Percentiles rank a stretch among this genome's conserved stretches.
phyloP scores from a whole-genome alignment of 2,113 vertebrate genomes.

The Ranitomeya imitator region DNA sequence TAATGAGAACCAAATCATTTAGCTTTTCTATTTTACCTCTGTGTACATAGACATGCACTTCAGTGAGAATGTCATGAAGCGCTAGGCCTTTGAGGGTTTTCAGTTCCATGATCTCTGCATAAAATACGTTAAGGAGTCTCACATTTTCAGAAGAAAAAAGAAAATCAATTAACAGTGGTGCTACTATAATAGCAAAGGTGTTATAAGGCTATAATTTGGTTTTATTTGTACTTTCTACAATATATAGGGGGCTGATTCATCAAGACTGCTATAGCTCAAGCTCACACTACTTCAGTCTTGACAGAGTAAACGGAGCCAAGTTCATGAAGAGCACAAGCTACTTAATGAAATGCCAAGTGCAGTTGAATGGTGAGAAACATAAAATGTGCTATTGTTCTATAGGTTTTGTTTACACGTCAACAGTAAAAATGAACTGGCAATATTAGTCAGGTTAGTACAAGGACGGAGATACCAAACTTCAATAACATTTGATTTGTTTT shows the following conservation, averaged over 20 bases:
- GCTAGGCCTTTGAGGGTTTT: constrained; percentile 95
- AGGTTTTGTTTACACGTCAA: too few relatives aligned
- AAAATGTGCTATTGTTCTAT: too few relatives aligned
- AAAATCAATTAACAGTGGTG: background rate
- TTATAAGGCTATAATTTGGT: background rate
- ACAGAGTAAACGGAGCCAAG: too few relatives aligned
- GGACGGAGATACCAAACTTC: too few relatives aligned
- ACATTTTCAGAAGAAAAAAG: background rate
- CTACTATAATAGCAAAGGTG: background rate
- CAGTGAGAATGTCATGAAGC: constrained; percentile 91
- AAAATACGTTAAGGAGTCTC: constrained; percentile 10
- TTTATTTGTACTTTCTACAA: background rate
- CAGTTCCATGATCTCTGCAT: constrained; percentile 84
- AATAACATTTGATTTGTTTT: too few relatives aligned
- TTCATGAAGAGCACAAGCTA: too few relatives aligned
- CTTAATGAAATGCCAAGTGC: too few relatives aligned
- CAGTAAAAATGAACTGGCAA: too few relatives aligned
- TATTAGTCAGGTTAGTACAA: too few relatives aligned
- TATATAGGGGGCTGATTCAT: background rate
- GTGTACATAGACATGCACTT: constrained; percentile 91
- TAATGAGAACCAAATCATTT: background rate
- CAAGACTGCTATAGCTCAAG: too few relatives aligned
- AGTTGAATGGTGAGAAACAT: too few relatives aligned
- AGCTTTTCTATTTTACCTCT: constrained; percentile 78
- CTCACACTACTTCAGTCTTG: too few relatives aligned